A percentile compares a stretch with the other conserved stretches of the same genome.
Conservation (phyloP, 2,113 vertebrate species). For the Rhynchomys soricoides region DNA sequence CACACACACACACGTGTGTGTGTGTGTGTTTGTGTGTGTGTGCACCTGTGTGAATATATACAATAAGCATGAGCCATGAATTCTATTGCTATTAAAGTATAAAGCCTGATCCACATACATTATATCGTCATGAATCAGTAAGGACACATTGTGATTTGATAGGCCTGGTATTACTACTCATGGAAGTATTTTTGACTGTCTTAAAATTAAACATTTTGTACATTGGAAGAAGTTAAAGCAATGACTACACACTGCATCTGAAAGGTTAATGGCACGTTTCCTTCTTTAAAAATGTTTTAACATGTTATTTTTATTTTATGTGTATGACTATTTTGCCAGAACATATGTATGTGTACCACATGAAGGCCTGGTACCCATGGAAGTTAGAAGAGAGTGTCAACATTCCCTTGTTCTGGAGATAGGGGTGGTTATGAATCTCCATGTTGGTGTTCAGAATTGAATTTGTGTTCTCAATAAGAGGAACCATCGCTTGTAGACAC, state of each 20-base stretch:
- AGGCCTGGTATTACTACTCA: background rate
- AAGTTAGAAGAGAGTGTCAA: background rate
- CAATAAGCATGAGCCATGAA: background rate
- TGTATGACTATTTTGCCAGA: background rate
- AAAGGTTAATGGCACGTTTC: background rate
- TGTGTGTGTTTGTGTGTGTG: background rate
- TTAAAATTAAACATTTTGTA: background rate
- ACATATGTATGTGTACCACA: background rate
- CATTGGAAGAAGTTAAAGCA: slow-evolving; percentile 8
- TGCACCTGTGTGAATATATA: background rate
- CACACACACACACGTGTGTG: too few relatives aligned
- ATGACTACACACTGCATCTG: background rate
- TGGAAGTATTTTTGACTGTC: background rate
- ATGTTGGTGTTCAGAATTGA: background rate
- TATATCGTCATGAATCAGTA: background rate
- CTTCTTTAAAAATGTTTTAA: background rate
- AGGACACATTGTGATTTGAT: background rate
- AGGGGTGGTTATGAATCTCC: background rate
- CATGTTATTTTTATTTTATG: background rate
- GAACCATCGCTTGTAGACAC: background rate
- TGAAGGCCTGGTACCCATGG: background rate
- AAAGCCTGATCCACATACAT: background rate
- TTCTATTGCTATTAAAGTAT: background rate
- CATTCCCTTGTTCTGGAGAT: background rate
- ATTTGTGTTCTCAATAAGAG: background rate